Evolutionary conservation across 2,888 invertebrate genomes (phyloP), one percentile per base, ranked within the genome.

Genomic region (Autographa gamma): DNA sequence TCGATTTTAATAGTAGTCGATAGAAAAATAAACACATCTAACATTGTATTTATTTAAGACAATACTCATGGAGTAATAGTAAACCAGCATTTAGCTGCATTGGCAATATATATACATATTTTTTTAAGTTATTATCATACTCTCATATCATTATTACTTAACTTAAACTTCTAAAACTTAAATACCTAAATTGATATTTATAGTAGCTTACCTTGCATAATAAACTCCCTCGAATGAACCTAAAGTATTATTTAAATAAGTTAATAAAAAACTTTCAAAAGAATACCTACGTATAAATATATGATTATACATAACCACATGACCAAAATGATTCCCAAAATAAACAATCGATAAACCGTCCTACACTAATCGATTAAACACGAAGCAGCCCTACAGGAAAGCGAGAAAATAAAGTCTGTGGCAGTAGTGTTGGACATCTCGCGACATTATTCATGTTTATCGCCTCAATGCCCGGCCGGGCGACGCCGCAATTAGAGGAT

Each of bases 361-460:
- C 8, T 31, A 7, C 8, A 0, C 3, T 14, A 80, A 77, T 56
- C 60, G 71, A 71, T 82, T 78, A 73, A 74, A 81, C 74, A 71
- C 0, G 0, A 34, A 43, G 34, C 82, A 76, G 19, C 78, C 67
- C 74, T 76, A 77, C 38, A 67, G 8, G 8, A 74, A 90, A 91
- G 88, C 90, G 91, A 92, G 90, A 91, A 92, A 93, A 93, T 92
- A 91, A 92, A 94, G 91, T 93, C 89, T 79, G 78, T 71, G 77
- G 79, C 84, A 84, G 85, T 88, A 86, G 86, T 90, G 92, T 92
- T 88, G 93, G 93, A 92, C 94, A 92, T 90, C 86, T 89, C 86
- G 82, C 86, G 90, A 92, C 94, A 94, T 95, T 92, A 94, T 93
- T 95, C 95, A 94, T 92, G 94, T 94, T 95, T 95, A 95, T 95